Conservation (phyloP, 2,797 vertebrate species). For the Pachyuromys duprasi region DNA sequence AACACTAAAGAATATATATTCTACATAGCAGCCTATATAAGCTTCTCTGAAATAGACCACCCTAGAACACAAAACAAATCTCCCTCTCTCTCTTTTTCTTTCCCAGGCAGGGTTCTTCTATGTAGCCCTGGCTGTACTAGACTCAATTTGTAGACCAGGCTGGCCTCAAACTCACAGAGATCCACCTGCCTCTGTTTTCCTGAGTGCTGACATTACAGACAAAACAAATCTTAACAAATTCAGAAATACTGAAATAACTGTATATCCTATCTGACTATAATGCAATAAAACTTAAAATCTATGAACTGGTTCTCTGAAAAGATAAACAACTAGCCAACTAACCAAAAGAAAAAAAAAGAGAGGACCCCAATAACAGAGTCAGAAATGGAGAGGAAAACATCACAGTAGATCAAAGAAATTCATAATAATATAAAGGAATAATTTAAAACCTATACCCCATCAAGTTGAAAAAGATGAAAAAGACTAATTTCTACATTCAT, state of each 20-base stretch:
- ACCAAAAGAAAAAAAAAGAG: background rate
- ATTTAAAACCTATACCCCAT: background rate
- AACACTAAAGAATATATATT: background rate
- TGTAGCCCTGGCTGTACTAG: too few species aligned
- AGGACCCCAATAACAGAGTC: background rate
- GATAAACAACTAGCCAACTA: background rate
- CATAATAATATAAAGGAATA: background rate
- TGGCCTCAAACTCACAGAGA: too few species aligned
- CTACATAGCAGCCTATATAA: background rate
- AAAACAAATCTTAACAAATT: background rate
- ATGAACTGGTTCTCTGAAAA: background rate
- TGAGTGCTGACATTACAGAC: too few species aligned
- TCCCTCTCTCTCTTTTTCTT: background rate
- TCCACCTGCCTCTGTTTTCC: too few species aligned
- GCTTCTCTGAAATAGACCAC: background rate
- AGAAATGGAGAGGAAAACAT: background rate
- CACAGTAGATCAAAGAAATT: background rate
- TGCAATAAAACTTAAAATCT: background rate
- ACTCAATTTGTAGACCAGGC: too few species aligned
- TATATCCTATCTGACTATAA: too few species aligned
- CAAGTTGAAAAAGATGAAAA: background rate
- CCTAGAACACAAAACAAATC: background rate
- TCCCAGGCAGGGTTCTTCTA: too few species aligned
- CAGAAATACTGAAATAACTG: background rate
- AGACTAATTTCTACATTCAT: background rate